These are phyloP conservation scores for Schizotus pectinicornis DNA, from an alignment of 2,888 invertebrate species.

Conservation along the genomic window DNA sequence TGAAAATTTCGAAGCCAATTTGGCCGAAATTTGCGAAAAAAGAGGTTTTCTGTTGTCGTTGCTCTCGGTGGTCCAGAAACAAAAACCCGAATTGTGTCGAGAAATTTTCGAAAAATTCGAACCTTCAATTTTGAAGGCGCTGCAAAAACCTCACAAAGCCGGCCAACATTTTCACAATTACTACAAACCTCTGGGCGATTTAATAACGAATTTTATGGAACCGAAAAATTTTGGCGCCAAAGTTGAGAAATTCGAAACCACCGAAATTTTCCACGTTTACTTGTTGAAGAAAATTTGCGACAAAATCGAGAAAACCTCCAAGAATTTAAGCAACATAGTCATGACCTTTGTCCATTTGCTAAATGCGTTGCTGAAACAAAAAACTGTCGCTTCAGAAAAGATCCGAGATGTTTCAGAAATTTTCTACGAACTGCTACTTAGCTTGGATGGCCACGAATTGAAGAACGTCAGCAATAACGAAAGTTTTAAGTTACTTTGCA, in stretches of 20 bases:
- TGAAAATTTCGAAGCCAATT: slow-evolving; percentile 59
- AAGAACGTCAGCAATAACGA: slow-evolving; percentile 53
- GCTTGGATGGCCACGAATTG: slow-evolving; percentile 25
- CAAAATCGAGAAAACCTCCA: slow-evolving; percentile 58
- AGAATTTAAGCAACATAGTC: slow-evolving; percentile 62
- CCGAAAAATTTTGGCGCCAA: slow-evolving; percentile 65
- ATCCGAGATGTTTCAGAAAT: slow-evolving; percentile 34
- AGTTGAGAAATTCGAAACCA: slow-evolving; percentile 67
- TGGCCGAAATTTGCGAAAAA: slow-evolving; percentile 62
- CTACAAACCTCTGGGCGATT: slow-evolving; percentile 63
- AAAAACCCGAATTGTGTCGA: slow-evolving; percentile 59
- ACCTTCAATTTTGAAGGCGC: slow-evolving; percentile 66
- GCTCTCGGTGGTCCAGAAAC: slow-evolving; percentile 60
- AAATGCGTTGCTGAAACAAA: slow-evolving; percentile 59
- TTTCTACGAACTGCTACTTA: slow-evolving; percentile 36
- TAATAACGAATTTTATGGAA: slow-evolving; percentile 68
- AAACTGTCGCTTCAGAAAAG: slow-evolving; percentile 31
- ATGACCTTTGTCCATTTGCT: slow-evolving; percentile 64
- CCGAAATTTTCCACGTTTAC: slow-evolving; percentile 65
- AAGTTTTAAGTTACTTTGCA: slow-evolving; percentile 67
- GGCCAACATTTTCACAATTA: slow-evolving; percentile 69
- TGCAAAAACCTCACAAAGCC: slow-evolving; percentile 74
- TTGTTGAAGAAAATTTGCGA: slow-evolving; percentile 64
- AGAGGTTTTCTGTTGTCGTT: slow-evolving; percentile 71
- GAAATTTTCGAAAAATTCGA: slow-evolving; percentile 67